Evolutionary conservation across 2,888 invertebrate species (phyloP).

Genomic region (Ryuthela nishihirai): DNA sequence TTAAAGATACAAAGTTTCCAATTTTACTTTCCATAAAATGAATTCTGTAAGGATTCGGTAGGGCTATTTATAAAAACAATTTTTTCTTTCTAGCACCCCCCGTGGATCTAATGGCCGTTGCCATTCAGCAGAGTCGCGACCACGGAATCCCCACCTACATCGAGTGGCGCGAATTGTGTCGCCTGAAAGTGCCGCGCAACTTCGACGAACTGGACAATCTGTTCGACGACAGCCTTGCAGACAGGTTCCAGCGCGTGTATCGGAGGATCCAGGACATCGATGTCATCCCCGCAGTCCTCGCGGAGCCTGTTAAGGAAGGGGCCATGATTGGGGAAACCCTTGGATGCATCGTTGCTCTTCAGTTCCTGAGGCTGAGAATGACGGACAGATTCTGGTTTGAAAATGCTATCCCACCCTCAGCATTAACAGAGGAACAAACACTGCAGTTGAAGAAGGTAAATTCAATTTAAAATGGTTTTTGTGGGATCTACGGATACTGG

Average conservation of each 20-base stretch:
- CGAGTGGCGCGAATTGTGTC: conserved; percentile 64
- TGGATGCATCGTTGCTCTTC: conserved; percentile 73
- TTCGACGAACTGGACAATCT: conserved; percentile 10
- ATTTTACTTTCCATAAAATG: too few relatives aligned
- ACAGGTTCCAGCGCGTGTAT: neutral
- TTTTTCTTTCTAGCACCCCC: too few relatives aligned
- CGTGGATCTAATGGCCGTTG: conserved; percentile 56
- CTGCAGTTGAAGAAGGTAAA: neutral
- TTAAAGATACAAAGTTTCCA: too few relatives aligned
- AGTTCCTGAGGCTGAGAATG: conserved; percentile 74
- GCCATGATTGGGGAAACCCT: conserved; percentile 83
- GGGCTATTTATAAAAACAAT: too few relatives aligned
- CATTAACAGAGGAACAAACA: conserved; percentile 57
- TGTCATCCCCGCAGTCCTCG: conserved; percentile 74
- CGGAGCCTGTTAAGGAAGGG: conserved; percentile 71
- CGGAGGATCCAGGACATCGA: conserved; percentile 71
- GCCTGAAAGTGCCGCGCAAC: conserved; percentile 50
- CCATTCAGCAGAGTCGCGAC: conserved; percentile 64
- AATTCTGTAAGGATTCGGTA: too few relatives aligned
- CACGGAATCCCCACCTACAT: conserved; percentile 74
- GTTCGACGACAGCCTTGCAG: neutral
- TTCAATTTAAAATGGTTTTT: too few relatives aligned
- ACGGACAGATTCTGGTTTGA: conserved; percentile 95
- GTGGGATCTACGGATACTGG: too few relatives aligned
- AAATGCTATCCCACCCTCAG: conserved; percentile 84